Base-by-base conservation (phyloP, 2,797 vertebrate species). In the Salarias fasciatus region DNA sequence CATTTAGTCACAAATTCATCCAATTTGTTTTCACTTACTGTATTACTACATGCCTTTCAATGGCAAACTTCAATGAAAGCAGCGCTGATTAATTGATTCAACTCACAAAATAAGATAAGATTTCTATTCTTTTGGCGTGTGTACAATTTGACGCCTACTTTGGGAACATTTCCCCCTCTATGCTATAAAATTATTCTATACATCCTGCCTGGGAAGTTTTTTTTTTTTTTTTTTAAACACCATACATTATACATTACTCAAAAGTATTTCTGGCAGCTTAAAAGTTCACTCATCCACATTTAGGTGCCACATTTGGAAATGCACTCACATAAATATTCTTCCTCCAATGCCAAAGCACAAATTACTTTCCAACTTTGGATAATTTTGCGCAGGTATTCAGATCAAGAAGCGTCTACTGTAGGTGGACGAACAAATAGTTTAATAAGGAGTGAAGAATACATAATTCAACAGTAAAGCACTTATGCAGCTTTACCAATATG, bases 391-490 rank as follows among this genome's bases (percentile, higher is more conserved):
- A 57, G 41, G 18, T 49, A 29, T 11, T 47, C 15, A 15, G 30
- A 61, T 60, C 33, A 54, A 59, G 18, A 63, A 65, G 31, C 11
- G 37, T 56, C 36, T 56, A 11, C 46, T 40, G 65, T 40, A 43
- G 40, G 9, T 63, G 51, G 47, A 75, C 44, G 37, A 47, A 10
- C 51, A 63, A 77, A 62, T 60, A 67, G 49, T 80, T 82, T 72
- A 58, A 75, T 75, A 75, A 65, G 53, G 30, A 68, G 18, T 8
- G 52, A 67, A 36, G 6, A 80, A 80, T 88, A 33, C 69, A 89
- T 85, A 71, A 87, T 89, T 86, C 45, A 89, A 58, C 35, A 75
- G 45, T 29, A 7, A 76, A 75, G 72, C 69, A 80, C 80, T 85
- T 84, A 75, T 67, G 78, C 78, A 81, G 58, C 70, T 78, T 77